phyloP scores from a whole-genome alignment of 2,113 vertebrate genomes.

The Ammodytes dubius region DNA sequence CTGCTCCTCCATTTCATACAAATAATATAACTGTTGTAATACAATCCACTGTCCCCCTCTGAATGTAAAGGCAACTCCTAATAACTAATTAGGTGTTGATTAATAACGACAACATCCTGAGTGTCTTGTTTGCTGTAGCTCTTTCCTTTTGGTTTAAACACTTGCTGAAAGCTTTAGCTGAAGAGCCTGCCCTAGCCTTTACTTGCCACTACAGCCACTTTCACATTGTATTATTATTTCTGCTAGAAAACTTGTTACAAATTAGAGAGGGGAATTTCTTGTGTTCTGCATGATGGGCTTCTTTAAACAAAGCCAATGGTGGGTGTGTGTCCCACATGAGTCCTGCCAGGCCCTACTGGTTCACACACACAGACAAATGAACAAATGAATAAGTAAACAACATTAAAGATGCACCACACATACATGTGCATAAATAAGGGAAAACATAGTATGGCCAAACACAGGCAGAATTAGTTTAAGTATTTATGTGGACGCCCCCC shows the following conservation, averaged over 20 bases:
- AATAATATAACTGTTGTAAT: background rate
- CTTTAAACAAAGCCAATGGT: slow-evolving; percentile 24
- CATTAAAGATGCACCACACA: slow-evolving; percentile 67
- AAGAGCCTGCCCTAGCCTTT: background rate
- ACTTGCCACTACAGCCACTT: background rate
- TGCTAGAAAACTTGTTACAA: slow-evolving; percentile 12
- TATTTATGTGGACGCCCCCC: slow-evolving; percentile 44
- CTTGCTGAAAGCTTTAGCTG: background rate
- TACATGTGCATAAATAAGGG: slow-evolving; percentile 72
- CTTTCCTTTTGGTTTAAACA: background rate
- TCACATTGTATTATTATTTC: slow-evolving; percentile 5
- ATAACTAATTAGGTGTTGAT: slow-evolving; percentile 2
- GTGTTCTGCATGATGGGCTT: slow-evolving; percentile 1
- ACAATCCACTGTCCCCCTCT: background rate
- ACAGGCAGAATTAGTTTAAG: slow-evolving; percentile 53
- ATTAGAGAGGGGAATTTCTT: slow-evolving; percentile 9
- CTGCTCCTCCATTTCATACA: background rate
- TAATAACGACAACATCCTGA: slow-evolving; percentile 11
- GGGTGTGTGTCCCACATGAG: background rate
- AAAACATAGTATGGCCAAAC: slow-evolving; percentile 54
- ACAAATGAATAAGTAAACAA: slow-evolving; percentile 77
- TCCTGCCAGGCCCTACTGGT: slow-evolving; percentile 5
- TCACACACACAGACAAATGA: slow-evolving; percentile 58
- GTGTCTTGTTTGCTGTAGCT: slow-evolving; percentile 1
- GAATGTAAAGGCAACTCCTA: slow-evolving; percentile 4